Evolutionary conservation across 2,888 invertebrate species (phyloP).

Genomic region (Drosophila peninsularis): DNA sequence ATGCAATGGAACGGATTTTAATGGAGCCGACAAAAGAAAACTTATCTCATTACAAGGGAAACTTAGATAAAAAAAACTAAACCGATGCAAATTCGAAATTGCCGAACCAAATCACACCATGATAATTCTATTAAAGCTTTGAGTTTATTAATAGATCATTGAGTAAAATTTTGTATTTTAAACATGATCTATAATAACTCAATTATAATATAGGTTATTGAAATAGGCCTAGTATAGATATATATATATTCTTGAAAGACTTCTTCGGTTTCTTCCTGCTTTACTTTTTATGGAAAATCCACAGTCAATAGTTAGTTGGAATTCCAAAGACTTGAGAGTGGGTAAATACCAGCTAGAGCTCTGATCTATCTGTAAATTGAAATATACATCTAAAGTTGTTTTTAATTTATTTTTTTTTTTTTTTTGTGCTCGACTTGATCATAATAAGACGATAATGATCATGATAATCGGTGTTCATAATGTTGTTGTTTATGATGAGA

Average conservation of each 20-base stretch:
- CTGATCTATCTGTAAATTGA: constrained; percentile 25
- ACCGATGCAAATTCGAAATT: neutral
- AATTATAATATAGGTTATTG: too few species aligned
- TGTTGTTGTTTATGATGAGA: constrained; percentile 30
- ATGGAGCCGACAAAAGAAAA: constrained; percentile 6
- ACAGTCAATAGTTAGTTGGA: neutral
- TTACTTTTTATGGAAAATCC: constrained; percentile 2
- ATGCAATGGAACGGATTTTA: constrained; percentile 9
- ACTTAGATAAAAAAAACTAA: neutral
- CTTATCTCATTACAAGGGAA: neutral
- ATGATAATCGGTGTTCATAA: constrained; percentile 22
- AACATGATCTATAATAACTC: too few species aligned
- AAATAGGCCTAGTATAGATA: too few species aligned
- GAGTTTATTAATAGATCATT: neutral
- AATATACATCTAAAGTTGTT: constrained; percentile 16
- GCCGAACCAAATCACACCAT: neutral
- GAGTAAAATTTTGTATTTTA: neutral
- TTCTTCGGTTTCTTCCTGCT: neutral
- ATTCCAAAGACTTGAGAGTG: constrained; percentile 6
- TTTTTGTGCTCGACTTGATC: constrained; percentile 31
- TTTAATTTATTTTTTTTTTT: too few species aligned
- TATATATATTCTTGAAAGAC: neutral
- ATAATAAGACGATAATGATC: constrained; percentile 24
- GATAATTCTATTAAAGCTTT: neutral
- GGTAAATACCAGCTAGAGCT: constrained; percentile 6